Base-by-base conservation (phyloP, 1,140 invertebrate genomes). In the Pachypeltis micranthus region DNA sequence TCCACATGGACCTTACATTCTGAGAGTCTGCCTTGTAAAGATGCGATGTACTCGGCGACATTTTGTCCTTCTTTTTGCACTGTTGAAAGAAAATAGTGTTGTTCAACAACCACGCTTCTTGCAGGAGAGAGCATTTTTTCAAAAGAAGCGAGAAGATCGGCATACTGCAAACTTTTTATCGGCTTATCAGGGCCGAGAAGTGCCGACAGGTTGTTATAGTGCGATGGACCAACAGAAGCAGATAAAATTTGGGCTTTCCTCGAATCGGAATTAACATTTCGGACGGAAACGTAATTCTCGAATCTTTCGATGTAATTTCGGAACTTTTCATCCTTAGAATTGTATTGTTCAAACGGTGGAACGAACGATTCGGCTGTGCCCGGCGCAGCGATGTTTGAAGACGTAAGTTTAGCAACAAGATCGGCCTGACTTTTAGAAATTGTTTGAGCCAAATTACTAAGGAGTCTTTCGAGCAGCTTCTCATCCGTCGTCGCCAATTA, bases 401-500 rank as follows among this genome's bases (percentile, higher is more conserved):
- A 51, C 4, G 10, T 21, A 4, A 51, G 47, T 51, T 51, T 51
- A 4, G 10, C 47, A 21, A 51, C 21, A 51, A 51, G 47, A 51
- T 51, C 47, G 47, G 47, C 47, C 47, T 51, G 47, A 51, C 47
- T 51, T 51, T 51, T 10, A 4, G 47, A 4, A 21, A 51, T 51
- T 21, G 47, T 51, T 21, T 51, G 4, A 10, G 47, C 47, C n/a
- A n/a, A n/a, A n/a, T 39, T 39, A 39, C 31, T 39, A 16, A 39
- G 31, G 23, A 51, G 47, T 21, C 21, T 51, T 51, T 4, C 47
- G 21, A 51, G 47, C 47, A 51, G 4, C 23, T 51, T 51, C 31
- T 51, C 47, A 51, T 51, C 47, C 47, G 23, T 51, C 47, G 47
- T 51, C 47, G 47, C 47, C 47, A 51, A 51, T 51, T 51, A 51